These are phyloP conservation scores for Eupelmus urozonus DNA, from an alignment of 2,888 invertebrate species.

Conservation along the genomic window DNA sequence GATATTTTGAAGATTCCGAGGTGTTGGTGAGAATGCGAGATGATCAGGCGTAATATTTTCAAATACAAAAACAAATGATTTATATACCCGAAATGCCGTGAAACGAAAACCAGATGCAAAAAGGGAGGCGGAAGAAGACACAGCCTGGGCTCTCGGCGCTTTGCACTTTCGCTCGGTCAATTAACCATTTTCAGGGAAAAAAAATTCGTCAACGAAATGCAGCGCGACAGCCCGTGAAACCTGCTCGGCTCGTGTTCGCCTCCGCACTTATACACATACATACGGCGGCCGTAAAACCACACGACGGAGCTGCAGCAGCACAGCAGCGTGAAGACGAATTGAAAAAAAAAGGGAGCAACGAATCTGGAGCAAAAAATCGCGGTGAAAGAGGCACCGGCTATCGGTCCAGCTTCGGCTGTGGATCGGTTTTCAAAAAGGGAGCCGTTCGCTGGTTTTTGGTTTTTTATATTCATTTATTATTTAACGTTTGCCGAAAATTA, in stretches of 20 bases:
- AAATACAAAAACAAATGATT: no score
- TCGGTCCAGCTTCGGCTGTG: slow-evolving; percentile 50
- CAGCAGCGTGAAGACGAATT: neutral
- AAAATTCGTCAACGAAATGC: slow-evolving; percentile 72
- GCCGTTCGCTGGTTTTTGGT: slow-evolving; percentile 45
- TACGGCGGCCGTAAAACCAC: neutral
- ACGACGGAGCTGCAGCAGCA: neutral
- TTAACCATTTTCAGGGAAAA: slow-evolving; percentile 70
- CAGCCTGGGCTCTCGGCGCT: slow-evolving; percentile 54
- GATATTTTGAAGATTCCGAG: no score
- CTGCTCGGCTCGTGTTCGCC: slow-evolving; percentile 70
- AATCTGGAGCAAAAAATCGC: slow-evolving; percentile 17
- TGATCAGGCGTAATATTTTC: no score
- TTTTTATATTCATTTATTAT: slow-evolving; percentile 19
- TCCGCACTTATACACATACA: slow-evolving; percentile 11
- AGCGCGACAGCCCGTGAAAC: slow-evolving; percentile 75
- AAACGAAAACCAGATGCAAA: neutral
- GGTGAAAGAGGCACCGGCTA: slow-evolving; percentile 64
- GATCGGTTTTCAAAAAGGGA: slow-evolving; percentile 73
- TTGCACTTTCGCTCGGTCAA: slow-evolving; percentile 71
- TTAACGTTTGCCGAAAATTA: slow-evolving; percentile 51
- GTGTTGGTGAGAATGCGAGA: no score
- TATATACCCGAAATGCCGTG: no score
- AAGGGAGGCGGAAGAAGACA: slow-evolving; percentile 25
- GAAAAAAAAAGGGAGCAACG: neutral